A percentile compares a stretch with the other conserved stretches of the same genome.
Conservation (phyloP, 2,797 vertebrate genomes). For the Syndactyla subalaris region DNA sequence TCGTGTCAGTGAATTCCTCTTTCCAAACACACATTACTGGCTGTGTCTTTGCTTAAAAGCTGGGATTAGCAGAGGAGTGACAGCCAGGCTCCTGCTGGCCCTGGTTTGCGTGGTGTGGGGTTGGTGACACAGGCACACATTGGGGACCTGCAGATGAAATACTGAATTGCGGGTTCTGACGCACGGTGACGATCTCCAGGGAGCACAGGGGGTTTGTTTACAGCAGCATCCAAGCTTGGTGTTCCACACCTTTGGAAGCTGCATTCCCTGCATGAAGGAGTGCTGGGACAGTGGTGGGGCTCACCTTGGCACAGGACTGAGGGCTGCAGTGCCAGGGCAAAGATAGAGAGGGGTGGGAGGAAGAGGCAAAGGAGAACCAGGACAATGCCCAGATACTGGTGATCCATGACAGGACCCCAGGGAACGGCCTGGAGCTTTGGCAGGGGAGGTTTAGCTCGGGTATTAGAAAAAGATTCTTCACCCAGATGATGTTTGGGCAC, state of each 20-base stretch:
- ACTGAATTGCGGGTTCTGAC: not conserved
- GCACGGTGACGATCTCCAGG: accelerated
- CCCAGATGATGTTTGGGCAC: not conserved
- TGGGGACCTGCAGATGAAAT: not conserved
- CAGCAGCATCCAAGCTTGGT: too few species aligned
- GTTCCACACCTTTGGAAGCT: not conserved
- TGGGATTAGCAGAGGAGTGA: not conserved
- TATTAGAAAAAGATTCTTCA: not conserved
- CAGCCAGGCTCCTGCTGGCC: not conserved
- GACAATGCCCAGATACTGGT: not conserved
- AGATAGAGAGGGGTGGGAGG: accelerated
- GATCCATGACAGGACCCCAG: not conserved
- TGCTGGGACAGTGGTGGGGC: not conserved
- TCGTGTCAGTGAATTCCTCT: not conserved
- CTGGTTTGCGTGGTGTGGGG: not conserved
- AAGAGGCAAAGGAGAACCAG: not conserved
- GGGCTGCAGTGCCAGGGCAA: not conserved
- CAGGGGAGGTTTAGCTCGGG: not conserved
- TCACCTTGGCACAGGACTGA: accelerated
- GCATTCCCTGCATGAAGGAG: not conserved
- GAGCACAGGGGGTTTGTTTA: not conserved
- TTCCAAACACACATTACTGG: not conserved
- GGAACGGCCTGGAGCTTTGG: not conserved
- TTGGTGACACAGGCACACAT: not conserved
- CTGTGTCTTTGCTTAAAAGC: not conserved